Percentiles rank a stretch among this genome's conserved stretches.
These are phyloP conservation scores for Centropristis striata DNA, from an alignment of 2,113 vertebrate genomes.

Conservation along the genomic window DNA sequence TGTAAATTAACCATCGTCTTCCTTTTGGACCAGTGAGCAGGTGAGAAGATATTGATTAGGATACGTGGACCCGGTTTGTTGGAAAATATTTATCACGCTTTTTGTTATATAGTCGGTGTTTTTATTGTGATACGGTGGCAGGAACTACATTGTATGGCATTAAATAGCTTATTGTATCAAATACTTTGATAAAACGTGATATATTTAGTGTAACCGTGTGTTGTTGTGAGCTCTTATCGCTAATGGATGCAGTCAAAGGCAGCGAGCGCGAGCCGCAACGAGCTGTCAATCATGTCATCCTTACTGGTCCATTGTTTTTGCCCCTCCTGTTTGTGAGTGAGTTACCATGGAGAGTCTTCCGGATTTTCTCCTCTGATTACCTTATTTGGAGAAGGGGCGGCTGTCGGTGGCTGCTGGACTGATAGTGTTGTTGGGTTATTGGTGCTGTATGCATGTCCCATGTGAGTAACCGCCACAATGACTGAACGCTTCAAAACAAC, in stretches of 20 bases:
- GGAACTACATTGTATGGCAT: background rate
- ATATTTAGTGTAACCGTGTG: background rate
- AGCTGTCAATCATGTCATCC: slow-evolving; percentile 71
- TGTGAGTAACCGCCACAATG: slow-evolving; percentile 6
- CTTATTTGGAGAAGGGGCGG: slow-evolving; percentile 62
- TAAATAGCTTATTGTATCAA: background rate
- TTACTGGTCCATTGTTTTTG: slow-evolving; percentile 64
- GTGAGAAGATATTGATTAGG: slow-evolving; percentile 18
- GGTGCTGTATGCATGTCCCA: slow-evolving; percentile 27
- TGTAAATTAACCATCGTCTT: background rate
- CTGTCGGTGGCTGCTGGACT: slow-evolving; percentile 25
- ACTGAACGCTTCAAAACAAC: slow-evolving; percentile 23
- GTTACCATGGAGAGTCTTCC: slow-evolving; percentile 76
- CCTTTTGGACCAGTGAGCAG: slow-evolving; percentile 14
- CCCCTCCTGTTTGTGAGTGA: slow-evolving; percentile 63
- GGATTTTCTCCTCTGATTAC: slow-evolving; percentile 46
- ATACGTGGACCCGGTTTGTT: slow-evolving; percentile 8
- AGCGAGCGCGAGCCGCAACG: slow-evolving; percentile 36
- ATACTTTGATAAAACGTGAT: too few relatives aligned
- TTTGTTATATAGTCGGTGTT: slow-evolving; percentile 7
- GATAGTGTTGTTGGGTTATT: slow-evolving; percentile 17
- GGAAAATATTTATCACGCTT: slow-evolving; percentile 2
- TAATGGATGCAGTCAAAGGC: slow-evolving; percentile 6
- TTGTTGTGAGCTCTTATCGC: slow-evolving; percentile 18
- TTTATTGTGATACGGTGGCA: background rate